phyloP scores from a whole-genome alignment of 2,797 vertebrate genomes.

The Cetoscarus ocellatus region DNA sequence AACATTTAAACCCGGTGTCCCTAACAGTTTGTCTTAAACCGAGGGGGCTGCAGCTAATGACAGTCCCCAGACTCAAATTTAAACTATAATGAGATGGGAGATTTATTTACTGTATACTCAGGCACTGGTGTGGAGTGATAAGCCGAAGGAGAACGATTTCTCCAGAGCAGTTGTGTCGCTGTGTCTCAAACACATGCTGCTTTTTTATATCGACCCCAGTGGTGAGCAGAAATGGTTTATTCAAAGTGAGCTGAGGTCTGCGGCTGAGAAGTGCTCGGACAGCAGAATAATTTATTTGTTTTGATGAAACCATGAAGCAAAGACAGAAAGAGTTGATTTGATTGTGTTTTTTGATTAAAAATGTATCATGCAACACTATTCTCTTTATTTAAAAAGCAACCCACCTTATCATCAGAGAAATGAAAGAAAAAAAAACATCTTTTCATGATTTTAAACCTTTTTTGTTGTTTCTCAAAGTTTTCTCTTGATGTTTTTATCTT shows the following conservation, averaged over 20 bases:
- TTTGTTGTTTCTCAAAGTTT: neutral
- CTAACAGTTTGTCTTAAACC: constrained; percentile 70
- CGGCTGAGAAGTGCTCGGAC: constrained; percentile 14
- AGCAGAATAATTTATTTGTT: constrained; percentile 11
- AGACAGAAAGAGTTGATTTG: neutral
- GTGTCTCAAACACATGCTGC: constrained; percentile 49
- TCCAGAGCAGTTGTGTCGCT: constrained; percentile 34
- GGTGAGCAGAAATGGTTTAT: constrained; percentile 30
- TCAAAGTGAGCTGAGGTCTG: constrained; percentile 16
- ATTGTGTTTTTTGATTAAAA: neutral
- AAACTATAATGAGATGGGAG: constrained; percentile 76
- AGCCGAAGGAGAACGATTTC: constrained; percentile 65
- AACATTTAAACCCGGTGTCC: constrained; percentile 68
- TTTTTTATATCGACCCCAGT: constrained; percentile 31
- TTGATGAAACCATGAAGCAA: constrained; percentile 10
- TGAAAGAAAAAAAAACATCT: neutral
- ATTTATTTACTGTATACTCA: constrained; percentile 73
- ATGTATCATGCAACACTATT: neutral
- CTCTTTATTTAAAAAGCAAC: neutral
- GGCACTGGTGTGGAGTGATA: constrained; percentile 63
- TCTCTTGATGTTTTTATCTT: neutral
- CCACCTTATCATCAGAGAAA: constrained; percentile 5
- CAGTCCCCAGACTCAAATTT: constrained; percentile 76
- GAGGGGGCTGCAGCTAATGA: constrained; percentile 73
- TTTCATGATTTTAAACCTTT: neutral